Evolutionary conservation across 2,888 invertebrate species (phyloP).

Genomic region (Chromoteleia sp.): DNA sequence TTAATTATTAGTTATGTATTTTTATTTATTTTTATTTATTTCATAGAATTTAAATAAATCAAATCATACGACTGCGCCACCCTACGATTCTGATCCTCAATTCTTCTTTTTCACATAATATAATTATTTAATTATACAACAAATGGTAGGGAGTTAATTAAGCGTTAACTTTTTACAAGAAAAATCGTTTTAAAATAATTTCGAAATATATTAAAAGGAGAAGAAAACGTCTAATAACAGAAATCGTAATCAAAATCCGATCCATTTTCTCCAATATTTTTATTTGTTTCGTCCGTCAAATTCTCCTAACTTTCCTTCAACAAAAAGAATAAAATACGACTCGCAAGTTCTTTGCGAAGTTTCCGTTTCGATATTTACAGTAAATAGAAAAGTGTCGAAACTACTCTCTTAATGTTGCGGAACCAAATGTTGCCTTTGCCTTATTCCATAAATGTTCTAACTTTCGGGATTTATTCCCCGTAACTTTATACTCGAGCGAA

Average conservation of each 20-base stretch:
- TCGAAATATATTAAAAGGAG: too few species aligned
- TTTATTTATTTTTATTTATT: too few species aligned
- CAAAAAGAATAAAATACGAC: constrained; percentile 7
- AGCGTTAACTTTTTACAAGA: too few species aligned
- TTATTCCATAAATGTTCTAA: constrained; percentile 57
- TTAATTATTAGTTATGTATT: too few species aligned
- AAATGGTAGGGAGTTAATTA: too few species aligned
- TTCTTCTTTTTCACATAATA: too few species aligned
- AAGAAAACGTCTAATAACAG: too few species aligned
- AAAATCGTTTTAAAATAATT: too few species aligned
- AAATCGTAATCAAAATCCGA: not conserved
- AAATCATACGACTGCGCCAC: too few species aligned
- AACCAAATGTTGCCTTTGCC: constrained; percentile 45
- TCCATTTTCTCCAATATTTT: not conserved
- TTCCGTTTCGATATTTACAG: constrained; percentile 40
- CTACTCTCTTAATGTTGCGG: constrained; percentile 41
- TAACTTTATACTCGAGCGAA: constrained; percentile 58
- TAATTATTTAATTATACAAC: too few species aligned
- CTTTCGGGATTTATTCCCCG: constrained; percentile 53
- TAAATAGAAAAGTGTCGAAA: constrained; percentile 60
- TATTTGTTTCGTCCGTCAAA: not conserved
- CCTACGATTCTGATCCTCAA: too few species aligned
- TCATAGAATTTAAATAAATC: too few species aligned
- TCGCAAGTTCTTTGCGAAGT: constrained; percentile 25
- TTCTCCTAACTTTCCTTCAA: not conserved